Evolutionary conservation across 2,888 invertebrate genomes (phyloP).

Genomic region (Nudaria mundana): DNA sequence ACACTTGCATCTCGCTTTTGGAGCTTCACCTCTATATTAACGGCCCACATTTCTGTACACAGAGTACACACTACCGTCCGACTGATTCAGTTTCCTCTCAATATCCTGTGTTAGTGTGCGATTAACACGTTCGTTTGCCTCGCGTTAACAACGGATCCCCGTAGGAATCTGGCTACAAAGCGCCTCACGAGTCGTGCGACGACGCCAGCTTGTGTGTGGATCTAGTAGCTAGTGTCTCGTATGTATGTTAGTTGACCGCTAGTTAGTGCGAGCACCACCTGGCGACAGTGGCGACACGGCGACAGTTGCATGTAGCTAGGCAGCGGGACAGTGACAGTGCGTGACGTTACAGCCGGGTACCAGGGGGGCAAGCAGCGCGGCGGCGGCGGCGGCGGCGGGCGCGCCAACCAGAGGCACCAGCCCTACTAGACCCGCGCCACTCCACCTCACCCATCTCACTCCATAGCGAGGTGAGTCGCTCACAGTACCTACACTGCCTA

Average conservation of each 20-base stretch:
- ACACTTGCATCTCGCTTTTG: conserved; percentile 22
- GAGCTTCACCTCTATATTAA: conserved; percentile 9
- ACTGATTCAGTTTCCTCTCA: conserved; percentile 2
- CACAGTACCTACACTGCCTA: background rate
- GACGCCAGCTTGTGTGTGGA: conserved; percentile 22
- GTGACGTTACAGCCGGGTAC: conserved; percentile 81
- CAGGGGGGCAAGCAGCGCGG: conserved; percentile 93
- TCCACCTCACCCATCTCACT: conserved; percentile 74
- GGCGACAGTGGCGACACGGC: background rate
- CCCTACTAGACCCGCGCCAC: conserved; percentile 89
- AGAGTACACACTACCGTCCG: conserved; percentile 1
- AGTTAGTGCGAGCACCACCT: no score
- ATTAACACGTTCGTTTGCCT: conserved; percentile 1
- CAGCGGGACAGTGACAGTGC: conserved; percentile 25
- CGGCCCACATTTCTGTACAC: background rate
- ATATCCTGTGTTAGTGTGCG: conserved; percentile 9
- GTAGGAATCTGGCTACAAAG: conserved; percentile 8
- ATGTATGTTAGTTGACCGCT: conserved; percentile 10
- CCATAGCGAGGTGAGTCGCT: conserved; percentile 68
- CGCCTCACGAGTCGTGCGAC: conserved; percentile 26
- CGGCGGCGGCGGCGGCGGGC: conserved; percentile 85
- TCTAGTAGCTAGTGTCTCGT: conserved; percentile 13
- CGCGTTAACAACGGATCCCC: conserved; percentile 5
- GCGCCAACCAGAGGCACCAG: conserved; percentile 93
- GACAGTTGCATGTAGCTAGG: background rate